Percentiles rank a stretch among this genome's conserved stretches.
These are phyloP conservation scores for Drosophila suboccidentalis DNA, from an alignment of 2,888 invertebrate species.

Conservation along the genomic window DNA sequence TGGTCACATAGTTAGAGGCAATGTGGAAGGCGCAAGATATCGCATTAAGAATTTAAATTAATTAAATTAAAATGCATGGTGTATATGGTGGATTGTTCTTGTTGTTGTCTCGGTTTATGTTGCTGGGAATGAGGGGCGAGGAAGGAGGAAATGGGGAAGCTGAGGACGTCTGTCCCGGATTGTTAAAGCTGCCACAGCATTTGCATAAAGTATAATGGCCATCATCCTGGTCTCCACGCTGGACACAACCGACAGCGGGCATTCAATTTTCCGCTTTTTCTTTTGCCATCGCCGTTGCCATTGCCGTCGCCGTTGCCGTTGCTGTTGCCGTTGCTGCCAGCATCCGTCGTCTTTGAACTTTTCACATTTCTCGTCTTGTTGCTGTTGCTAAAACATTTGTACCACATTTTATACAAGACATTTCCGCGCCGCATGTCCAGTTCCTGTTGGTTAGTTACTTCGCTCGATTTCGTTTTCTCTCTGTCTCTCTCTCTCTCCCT, in stretches of 20 bases:
- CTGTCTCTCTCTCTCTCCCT: not conserved
- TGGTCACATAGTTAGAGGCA: conserved; percentile 48
- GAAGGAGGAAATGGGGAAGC: conserved; percentile 7
- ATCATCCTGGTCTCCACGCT: conserved; percentile 61
- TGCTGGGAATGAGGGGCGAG: conserved; percentile 30
- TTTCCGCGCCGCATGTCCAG: conserved; percentile 76
- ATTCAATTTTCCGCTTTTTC: conserved; percentile 72
- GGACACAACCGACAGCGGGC: conserved; percentile 60
- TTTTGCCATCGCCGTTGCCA: conserved; percentile 12
- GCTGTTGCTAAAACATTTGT: conserved; percentile 70
- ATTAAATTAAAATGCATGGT: conserved; percentile 79
- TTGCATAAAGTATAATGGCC: conserved; percentile 80
- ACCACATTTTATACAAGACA: conserved; percentile 69
- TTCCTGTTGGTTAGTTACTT: conserved; percentile 61
- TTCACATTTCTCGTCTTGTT: conserved; percentile 65
- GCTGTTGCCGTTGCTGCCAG: conserved; percentile 13
- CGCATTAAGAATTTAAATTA: conserved; percentile 80
- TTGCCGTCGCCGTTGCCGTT: not conserved
- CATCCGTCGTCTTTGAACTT: conserved; percentile 70
- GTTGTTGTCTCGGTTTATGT: conserved; percentile 20
- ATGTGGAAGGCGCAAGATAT: conserved; percentile 59
- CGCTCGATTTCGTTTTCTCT: conserved; percentile 59
- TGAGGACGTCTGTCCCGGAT: conserved; percentile 48
- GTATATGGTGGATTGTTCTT: conserved; percentile 41
- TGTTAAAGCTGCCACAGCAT: conserved; percentile 76